A percentile compares a stretch with the other conserved stretches of the same genome.
phyloP scores from a whole-genome alignment of 2,113 vertebrate genomes.

The Monopterus albus region DNA sequence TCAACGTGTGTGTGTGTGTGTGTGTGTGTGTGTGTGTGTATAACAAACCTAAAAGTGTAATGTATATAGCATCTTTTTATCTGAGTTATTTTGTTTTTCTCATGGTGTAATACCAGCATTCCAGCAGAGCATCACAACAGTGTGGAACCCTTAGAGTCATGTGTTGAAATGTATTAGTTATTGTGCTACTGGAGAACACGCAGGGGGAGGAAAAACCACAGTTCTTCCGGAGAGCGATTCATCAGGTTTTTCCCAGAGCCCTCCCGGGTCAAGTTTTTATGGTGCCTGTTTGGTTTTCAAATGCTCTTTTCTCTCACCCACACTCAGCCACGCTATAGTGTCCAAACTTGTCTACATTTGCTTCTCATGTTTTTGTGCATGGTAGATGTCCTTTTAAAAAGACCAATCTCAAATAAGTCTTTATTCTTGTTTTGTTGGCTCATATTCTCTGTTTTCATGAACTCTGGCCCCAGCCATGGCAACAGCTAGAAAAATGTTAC shows the following conservation, averaged over 20 bases:
- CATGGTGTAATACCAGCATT: slow-evolving; percentile 78
- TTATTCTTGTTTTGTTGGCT: slow-evolving; percentile 99
- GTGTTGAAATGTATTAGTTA: slow-evolving; percentile 92
- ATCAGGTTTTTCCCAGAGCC: slow-evolving; percentile 99
- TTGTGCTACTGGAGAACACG: slow-evolving; percentile 89
- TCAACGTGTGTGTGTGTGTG: slow-evolving; percentile 3
- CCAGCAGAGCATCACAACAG: slow-evolving; percentile 86
- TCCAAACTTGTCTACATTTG: slow-evolving; percentile 98
- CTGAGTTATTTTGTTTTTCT: slow-evolving; percentile 40
- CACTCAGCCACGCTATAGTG: slow-evolving; percentile 90
- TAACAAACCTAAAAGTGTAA: too few species aligned
- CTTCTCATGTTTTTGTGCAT: slow-evolving; percentile 96
- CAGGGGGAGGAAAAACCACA: slow-evolving; percentile 82
- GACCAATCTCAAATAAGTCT: slow-evolving; percentile 96
- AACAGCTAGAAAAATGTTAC: slow-evolving; percentile 99
- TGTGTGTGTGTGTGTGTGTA: not conserved
- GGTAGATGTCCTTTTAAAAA: slow-evolving; percentile 97
- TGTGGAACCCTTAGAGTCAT: slow-evolving; percentile 88
- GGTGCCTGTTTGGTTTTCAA: slow-evolving; percentile 97
- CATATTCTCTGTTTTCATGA: slow-evolving; percentile 99
- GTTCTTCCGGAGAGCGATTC: slow-evolving; percentile 93
- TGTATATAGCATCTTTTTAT: not conserved
- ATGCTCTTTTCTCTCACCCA: slow-evolving; percentile 87
- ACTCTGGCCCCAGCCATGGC: slow-evolving; percentile 99
- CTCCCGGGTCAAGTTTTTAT: slow-evolving; percentile 98